Evolutionary conservation across 2,888 invertebrate species (phyloP).

Genomic region (Drosophila anceps): DNA sequence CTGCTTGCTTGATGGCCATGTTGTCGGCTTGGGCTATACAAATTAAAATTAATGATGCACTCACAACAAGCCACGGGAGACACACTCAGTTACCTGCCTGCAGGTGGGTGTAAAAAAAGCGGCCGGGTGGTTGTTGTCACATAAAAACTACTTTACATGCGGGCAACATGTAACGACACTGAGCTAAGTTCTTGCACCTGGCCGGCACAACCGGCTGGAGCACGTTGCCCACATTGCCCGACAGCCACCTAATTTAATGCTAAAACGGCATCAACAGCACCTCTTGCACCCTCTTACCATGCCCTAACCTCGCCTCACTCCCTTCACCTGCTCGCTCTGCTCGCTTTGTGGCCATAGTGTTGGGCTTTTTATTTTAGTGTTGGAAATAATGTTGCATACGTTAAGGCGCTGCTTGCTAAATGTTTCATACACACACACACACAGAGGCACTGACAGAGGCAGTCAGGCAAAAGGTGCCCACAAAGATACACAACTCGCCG

Average conservation of each 20-base stretch:
- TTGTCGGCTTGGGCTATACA: constrained; percentile 71
- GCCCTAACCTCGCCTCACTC: neutral
- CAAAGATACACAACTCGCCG: constrained; percentile 50
- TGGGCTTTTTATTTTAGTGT: constrained; percentile 67
- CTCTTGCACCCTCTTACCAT: neutral
- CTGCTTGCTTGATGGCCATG: constrained; percentile 59
- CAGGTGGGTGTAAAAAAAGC: neutral
- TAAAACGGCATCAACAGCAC: constrained; percentile 54
- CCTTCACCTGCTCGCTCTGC: neutral
- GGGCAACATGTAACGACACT: constrained; percentile 62
- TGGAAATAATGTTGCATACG: constrained; percentile 74
- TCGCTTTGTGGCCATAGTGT: constrained; percentile 47
- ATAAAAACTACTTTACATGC: constrained; percentile 80
- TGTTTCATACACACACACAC: constrained; percentile 53
- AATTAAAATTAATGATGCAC: constrained; percentile 82
- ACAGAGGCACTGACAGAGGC: neutral
- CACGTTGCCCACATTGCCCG: constrained; percentile 34
- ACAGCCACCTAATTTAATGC: constrained; percentile 74
- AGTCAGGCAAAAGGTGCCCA: constrained; percentile 24
- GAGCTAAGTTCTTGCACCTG: constrained; percentile 74
- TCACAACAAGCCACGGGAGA: constrained; percentile 62
- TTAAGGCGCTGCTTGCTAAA: constrained; percentile 75
- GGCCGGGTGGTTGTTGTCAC: constrained; percentile 29
- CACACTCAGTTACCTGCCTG: constrained; percentile 21
- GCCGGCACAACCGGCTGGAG: constrained; percentile 45